phyloP scores from a whole-genome alignment of 2,888 invertebrate genomes.

The Baronia brevicornis region DNA sequence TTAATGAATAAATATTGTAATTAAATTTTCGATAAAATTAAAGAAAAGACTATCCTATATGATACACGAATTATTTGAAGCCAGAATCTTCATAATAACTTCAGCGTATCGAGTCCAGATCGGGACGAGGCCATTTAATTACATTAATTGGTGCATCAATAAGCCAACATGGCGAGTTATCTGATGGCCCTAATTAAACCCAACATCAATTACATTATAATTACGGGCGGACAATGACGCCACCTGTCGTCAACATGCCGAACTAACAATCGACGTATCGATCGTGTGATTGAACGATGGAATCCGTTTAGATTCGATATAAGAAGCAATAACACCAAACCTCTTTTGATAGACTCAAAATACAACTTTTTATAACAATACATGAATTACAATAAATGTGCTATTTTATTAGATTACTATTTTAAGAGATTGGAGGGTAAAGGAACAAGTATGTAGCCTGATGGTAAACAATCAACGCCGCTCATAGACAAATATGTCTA shows the following conservation, averaged over 20 bases:
- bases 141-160: constrained; percentile 62
- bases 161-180: constrained; percentile 45
- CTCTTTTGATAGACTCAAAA: no score
- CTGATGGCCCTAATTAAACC: constrained; percentile 60
- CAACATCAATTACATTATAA: constrained; percentile 70
- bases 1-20: no score
- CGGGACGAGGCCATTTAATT: constrained; percentile 38
- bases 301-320: constrained; percentile 15
- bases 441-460: no score
- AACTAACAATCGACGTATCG: constrained; percentile 45
- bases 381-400: no score
- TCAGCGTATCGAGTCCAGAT: constrained; percentile 21
- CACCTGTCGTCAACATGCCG: constrained; percentile 56
- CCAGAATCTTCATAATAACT: constrained; percentile 24
- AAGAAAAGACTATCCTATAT: constrained; percentile 4
- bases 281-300: constrained; percentile 24
- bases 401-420: no score
- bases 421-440: no score
- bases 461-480: no score
- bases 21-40: not conserved
- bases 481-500: no score
- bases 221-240: constrained; percentile 58
- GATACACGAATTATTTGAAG: constrained; percentile 2
- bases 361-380: no score
- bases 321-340: constrained; percentile 13